Evolutionary conservation across 1,140 invertebrate species (phyloP), one percentile per base, ranked within the genome.

Genomic region (Drosophila navojoa): DNA sequence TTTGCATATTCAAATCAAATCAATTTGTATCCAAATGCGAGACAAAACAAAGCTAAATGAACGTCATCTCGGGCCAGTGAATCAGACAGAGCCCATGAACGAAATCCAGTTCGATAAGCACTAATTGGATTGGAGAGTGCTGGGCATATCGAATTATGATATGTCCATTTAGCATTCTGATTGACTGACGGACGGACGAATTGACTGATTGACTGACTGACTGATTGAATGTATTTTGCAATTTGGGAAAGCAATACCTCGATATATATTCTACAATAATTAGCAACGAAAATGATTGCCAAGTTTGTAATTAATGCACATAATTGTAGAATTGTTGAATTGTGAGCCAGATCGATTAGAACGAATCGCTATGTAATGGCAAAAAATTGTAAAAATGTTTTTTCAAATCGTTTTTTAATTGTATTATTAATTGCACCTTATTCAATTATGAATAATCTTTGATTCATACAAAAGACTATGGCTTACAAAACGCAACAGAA

Each of bases 341-440:
- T 87, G 79, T 62, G 54, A 66, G 59, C 76, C 77, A 81, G 74
- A 85, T 79, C 70, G 76, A 57, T 58, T 77, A 44, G 49, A 66
- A 76, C 64, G 70, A 73, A 58, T 44, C 32, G 42, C 42, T 59
- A 45, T 45, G 9, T 79, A 77, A 85, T 84, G 77, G 73, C 60
- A 71, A 71, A 69, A 68, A 64, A 67, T 62, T 71, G 45, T 74
- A 59, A 77, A 76, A 77, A 85, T 87, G 50, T 25, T 25, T 71
- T 84, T 85, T 78, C 54, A 86, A 85, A 87, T 85, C 70, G 75
- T 86, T 81, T 85, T 73, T 76, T 85, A 87, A 87, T 89, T 89
- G 82, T 79, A 82, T 89, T 89, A 89, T 87, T 87, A 87, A 87
- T 87, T 87, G 76, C 68, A 78, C 69, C 81, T 89, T 71, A 87